phyloP scores from a whole-genome alignment of 2,888 invertebrate species.

The Campaea margaritaria region DNA sequence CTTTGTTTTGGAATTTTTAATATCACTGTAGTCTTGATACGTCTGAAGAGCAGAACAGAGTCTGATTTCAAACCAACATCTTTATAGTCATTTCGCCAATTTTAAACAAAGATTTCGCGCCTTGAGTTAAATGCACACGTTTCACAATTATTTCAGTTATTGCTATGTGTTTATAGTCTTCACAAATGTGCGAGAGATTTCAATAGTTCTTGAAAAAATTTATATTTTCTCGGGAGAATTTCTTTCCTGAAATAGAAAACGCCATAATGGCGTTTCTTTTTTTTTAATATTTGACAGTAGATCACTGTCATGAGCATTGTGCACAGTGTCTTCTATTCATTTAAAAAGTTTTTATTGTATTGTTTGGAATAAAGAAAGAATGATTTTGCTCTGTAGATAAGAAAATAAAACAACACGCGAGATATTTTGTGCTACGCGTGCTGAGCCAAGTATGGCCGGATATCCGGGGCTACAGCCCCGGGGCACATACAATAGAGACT shows the following conservation, averaged over 20 bases:
- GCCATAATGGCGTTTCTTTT: constrained; percentile 6
- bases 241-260: constrained; percentile 12
- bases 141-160: neutral
- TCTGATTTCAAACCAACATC: neutral
- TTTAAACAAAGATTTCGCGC: constrained; percentile 6
- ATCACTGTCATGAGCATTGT: neutral
- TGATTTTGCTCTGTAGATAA: too few species aligned
- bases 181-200: neutral
- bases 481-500: too few species aligned
- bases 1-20: neutral
- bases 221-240: constrained; percentile 2
- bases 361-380: too few species aligned
- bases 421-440: too few species aligned
- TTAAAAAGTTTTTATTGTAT: neutral
- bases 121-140: neutral
- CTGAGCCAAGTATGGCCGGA: too few species aligned
- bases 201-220: constrained; percentile 1
- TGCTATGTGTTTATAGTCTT: neutral
- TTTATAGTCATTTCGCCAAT: neutral
- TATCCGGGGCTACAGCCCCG: too few species aligned
- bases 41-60: neutral
- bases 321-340: too few species aligned
- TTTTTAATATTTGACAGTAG: neutral
- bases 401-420: too few species aligned
- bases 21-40: neutral